Evolutionary conservation across 2,888 invertebrate genomes (phyloP).

Genomic region (Toxonevra muliebris): DNA sequence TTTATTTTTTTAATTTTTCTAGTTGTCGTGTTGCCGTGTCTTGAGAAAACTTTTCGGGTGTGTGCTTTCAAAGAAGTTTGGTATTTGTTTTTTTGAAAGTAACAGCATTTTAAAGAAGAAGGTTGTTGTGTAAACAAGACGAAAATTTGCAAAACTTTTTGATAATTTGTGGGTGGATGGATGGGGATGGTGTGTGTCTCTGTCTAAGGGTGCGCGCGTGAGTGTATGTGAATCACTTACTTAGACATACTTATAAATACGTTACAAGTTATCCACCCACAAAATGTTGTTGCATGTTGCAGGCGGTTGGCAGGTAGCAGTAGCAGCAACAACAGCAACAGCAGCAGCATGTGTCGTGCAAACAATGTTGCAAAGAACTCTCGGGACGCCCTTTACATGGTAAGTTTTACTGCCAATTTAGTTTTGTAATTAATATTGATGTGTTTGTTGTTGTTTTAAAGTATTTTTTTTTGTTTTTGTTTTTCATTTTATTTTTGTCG

Average conservation of each 20-base stretch:
- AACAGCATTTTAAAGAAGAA: no score
- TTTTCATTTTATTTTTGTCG: background rate
- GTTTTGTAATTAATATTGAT: conserved; percentile 15
- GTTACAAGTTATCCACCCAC: background rate
- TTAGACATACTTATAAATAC: background rate
- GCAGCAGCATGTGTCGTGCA: no score
- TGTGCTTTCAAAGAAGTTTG: no score
- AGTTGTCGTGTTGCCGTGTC: no score
- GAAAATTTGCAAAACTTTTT: conserved; percentile 15
- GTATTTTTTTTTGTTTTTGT: conserved; percentile 1
- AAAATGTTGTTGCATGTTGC: background rate
- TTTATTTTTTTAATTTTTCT: no score
- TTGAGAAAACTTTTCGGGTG: no score
- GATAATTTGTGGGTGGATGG: conserved; percentile 10
- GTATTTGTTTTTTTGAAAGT: no score
- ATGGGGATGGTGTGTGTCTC: background rate
- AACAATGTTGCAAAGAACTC: no score
- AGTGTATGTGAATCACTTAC: background rate
- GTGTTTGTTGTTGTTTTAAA: conserved; percentile 4
- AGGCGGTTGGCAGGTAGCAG: background rate
- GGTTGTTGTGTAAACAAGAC: background rate
- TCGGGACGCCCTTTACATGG: background rate
- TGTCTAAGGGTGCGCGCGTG: conserved; percentile 2
- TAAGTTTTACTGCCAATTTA: conserved; percentile 8
- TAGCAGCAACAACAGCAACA: no score